Evolutionary conservation across 2,888 invertebrate genomes (phyloP), one percentile per base, ranked within the genome.

Genomic region (Andrena dorsata): DNA sequence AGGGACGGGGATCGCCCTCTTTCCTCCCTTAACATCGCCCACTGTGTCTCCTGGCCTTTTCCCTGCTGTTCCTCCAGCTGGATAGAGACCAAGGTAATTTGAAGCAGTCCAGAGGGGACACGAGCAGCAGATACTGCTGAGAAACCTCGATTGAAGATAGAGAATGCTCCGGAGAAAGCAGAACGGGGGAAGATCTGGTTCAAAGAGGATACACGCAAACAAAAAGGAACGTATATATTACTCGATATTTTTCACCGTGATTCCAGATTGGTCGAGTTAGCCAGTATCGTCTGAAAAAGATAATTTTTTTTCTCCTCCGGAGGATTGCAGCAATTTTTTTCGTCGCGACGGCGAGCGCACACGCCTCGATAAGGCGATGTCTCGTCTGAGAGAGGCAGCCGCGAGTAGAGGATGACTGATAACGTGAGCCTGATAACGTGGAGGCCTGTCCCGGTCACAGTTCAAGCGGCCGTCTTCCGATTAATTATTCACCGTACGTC

Each of bases 401-500:
- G 65, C 60, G 64, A 76, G 56, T 30, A 68, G 56, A n/a, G 64
- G 73, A 68, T 69, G 51, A 16, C 20, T 16, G 32, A 60, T 51
- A 10, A 51, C 66, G 68, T 64, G 32, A 65, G 41, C 0, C 4
- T 64, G 77, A 69, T 64, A 70, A 77, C 69, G 82, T 63, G 77
- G 82, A 79, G 83, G 82, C 82, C 75, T 82, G 74, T 70, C 83
- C 8, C 80, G 87, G 78, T 81, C 81, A 77, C 86, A 81, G 86
- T 90, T 89, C 86, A 87, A 89, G 90, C 89, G 89, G 91, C 89
- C 85, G 81, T 85, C 90, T 80, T 76, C 86, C 88, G 88, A 91
- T 93, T 92, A 92, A 93, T 93, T 93, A 93, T 93, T 93, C 93
- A 90, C 89, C 92, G 91, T 93, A 93, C 93, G 93, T 93, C 87